These are phyloP conservation scores for Gopherus evgoodei DNA, from an alignment of 2,113 vertebrate species.

Conservation along the genomic window DNA sequence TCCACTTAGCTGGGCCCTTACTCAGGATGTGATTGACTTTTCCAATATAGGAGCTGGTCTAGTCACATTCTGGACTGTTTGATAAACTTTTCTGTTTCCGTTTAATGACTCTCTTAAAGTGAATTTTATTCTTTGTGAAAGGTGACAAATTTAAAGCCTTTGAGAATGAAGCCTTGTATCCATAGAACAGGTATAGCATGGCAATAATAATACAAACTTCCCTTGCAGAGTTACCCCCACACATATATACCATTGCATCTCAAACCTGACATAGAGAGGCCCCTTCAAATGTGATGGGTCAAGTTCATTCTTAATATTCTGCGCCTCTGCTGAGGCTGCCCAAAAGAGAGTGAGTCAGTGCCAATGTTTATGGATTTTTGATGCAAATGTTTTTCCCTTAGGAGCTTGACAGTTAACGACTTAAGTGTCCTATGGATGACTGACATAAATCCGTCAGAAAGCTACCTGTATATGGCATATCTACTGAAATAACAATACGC, in stretches of 20 bases:
- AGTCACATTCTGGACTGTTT: constrained; percentile 3
- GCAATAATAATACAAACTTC: not conserved
- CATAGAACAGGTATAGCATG: not conserved
- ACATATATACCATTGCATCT: not conserved
- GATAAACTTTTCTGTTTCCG: not conserved
- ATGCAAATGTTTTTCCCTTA: not conserved
- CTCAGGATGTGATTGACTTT: not conserved
- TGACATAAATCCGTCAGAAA: not conserved
- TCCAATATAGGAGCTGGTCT: not conserved
- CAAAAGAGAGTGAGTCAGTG: not conserved
- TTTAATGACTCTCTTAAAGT: not conserved
- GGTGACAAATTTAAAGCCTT: not conserved
- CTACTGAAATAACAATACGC: constrained; percentile 1
- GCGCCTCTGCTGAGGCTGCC: not conserved
- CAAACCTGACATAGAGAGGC: accelerated
- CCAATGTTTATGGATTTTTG: not conserved
- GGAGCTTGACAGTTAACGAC: not conserved
- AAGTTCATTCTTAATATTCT: not conserved
- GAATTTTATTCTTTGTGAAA: not conserved
- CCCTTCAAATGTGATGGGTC: accelerated
- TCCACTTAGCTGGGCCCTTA: not conserved
- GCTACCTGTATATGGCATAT: not conserved
- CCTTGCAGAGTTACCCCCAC: not conserved
- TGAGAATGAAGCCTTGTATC: not conserved
- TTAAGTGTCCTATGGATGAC: not conserved